These are phyloP conservation scores for Wasmannia auropunctata DNA, from an alignment of 1,140 invertebrate species.

Conservation along the genomic window DNA sequence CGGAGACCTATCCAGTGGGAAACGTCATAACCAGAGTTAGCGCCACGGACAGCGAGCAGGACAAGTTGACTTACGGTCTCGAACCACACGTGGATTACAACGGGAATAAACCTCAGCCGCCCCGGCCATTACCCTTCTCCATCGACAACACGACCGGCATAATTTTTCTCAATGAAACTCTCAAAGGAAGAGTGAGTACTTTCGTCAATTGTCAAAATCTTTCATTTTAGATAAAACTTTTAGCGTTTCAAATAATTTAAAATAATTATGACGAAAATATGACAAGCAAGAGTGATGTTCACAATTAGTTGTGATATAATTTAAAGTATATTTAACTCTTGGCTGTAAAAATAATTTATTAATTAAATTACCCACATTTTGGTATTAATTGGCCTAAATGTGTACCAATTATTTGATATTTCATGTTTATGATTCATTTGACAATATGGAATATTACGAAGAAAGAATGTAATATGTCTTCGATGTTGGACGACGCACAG, in stretches of 20 bases:
- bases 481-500: not conserved
- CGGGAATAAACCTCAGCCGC: conserved; percentile 71
- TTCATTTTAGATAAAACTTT: not conserved
- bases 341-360: not conserved
- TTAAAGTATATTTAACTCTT: not conserved
- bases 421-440: not conserved
- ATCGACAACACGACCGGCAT: conserved; percentile 90
- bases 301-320: not conserved
- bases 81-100: conserved; percentile 85
- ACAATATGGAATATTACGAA: not conserved
- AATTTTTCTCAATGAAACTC: conserved; percentile 89
- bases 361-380: not conserved
- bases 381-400: not conserved
- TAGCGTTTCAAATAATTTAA: not conserved
- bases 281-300: not conserved
- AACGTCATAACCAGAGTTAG: conserved; percentile 87
- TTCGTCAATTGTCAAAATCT: not conserved
- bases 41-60: conserved; percentile 87
- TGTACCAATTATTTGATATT: not conserved
- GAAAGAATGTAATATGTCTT: not conserved
- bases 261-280: not conserved
- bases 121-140: conserved; percentile 88
- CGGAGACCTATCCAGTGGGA: conserved; percentile 88
- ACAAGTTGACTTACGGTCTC: conserved; percentile 87
- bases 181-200: conserved; percentile 88